Conservation (phyloP, 2,113 vertebrate species). For the Reinhardtius hippoglossoides region DNA sequence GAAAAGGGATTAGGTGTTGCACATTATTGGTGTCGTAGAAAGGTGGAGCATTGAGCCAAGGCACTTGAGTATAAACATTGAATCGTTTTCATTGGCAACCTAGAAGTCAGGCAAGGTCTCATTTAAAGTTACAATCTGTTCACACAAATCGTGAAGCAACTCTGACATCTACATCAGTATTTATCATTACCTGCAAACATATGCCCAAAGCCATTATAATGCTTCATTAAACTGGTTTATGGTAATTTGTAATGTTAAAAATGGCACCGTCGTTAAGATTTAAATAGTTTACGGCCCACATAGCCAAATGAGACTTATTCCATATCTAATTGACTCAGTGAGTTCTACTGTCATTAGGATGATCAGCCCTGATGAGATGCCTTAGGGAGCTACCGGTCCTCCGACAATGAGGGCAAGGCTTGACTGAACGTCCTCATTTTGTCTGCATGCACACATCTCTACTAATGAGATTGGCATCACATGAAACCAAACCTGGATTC, state of each 20-base stretch:
- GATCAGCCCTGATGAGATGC: conserved; percentile 33
- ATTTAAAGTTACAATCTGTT: not conserved
- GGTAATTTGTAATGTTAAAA: conserved; percentile 8
- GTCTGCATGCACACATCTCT: conserved; percentile 16
- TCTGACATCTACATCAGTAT: not conserved
- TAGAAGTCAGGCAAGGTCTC: not conserved
- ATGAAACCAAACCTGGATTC: conserved; percentile 27
- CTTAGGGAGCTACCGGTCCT: conserved; percentile 5
- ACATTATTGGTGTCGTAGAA: too few relatives aligned
- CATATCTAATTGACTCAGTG: conserved; percentile 26
- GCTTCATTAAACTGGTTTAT: conserved; percentile 13
- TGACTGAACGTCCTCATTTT: conserved; percentile 38
- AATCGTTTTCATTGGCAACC: not conserved
- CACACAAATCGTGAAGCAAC: not conserved
- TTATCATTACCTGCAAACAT: not conserved
- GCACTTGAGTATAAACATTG: too few relatives aligned
- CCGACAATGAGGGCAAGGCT: conserved; percentile 16
- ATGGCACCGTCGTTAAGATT: not conserved
- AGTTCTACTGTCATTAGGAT: conserved; percentile 37
- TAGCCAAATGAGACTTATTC: conserved; percentile 21
- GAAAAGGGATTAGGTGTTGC: too few relatives aligned
- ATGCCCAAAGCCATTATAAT: not conserved
- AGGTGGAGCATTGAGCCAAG: too few relatives aligned
- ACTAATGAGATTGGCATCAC: conserved; percentile 4
- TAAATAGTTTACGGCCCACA: not conserved